phyloP scores from a whole-genome alignment of 2,113 vertebrate genomes.

The Oncorhynchus clarkii region DNA sequence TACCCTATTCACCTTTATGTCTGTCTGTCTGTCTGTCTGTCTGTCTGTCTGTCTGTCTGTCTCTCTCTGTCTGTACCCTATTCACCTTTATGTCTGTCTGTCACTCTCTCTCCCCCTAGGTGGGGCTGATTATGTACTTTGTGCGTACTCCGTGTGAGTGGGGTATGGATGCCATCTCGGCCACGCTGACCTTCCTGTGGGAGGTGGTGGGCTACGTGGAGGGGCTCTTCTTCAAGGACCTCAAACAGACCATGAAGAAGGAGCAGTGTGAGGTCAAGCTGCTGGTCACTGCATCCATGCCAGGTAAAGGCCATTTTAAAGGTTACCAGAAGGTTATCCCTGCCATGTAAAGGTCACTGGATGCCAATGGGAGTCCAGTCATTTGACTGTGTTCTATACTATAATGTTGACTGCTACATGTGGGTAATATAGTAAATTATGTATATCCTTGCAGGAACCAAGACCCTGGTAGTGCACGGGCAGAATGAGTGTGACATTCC shows the following conservation, averaged over 20 bases:
- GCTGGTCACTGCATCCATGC: conserved; percentile 96
- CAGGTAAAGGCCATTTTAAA: conserved; percentile 73
- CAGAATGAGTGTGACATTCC: conserved; percentile 99
- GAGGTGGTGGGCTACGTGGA: conserved; percentile 97
- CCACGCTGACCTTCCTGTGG: conserved; percentile 96
- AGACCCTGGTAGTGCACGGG: conserved; percentile 95
- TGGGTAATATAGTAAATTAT: background rate
- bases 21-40: no score
- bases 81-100: background rate
- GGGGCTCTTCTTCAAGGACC: conserved; percentile 97
- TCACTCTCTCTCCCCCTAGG: background rate
- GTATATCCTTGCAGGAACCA: conserved; percentile 79
- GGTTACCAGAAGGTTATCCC: conserved; percentile 47
- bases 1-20: no score
- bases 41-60: background rate
- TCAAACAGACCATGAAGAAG: conserved; percentile 99
- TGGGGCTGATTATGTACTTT: conserved; percentile 89
- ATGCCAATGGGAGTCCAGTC: background rate
- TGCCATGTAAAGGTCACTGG: conserved; percentile 70
- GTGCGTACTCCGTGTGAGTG: conserved; percentile 96
- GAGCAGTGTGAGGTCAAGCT: conserved; percentile 98
- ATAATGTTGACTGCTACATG: background rate
- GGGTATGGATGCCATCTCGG: conserved; percentile 99
- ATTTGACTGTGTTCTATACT: background rate
- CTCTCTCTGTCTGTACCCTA: background rate